A percentile compares a stretch with the other conserved stretches of the same genome.
phyloP scores from a whole-genome alignment of 92 coral and sea anemone species.

The Zoanthus sansibaricus region DNA sequence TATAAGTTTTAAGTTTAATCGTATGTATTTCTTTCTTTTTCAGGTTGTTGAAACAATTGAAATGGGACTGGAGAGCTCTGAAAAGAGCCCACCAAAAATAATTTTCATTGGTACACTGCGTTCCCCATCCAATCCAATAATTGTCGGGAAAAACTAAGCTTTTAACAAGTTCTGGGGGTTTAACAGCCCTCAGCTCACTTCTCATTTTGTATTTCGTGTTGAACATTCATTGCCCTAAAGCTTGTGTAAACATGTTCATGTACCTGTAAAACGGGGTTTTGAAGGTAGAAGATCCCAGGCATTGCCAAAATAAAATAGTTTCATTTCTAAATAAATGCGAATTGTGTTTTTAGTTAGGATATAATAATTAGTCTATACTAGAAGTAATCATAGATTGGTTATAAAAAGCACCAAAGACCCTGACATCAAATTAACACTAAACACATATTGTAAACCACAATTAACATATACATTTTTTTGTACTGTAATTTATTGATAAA shows the following conservation, averaged over 20 bases:
- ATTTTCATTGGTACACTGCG: conserved; percentile 4
- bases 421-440: too few species aligned
- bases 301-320: conserved; percentile 3
- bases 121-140: not conserved
- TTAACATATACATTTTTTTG: too few species aligned
- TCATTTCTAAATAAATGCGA: conserved; percentile 1
- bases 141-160: conserved; percentile 11
- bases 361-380: too few species aligned
- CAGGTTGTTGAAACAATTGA: conserved; percentile 8
- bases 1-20: too few species aligned
- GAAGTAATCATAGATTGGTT: too few species aligned
- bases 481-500: too few species aligned
- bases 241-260: conserved; percentile 13
- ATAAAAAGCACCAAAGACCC: too few species aligned
- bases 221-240: not conserved
- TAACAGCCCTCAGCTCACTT: not conserved
- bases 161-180: not conserved
- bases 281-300: not conserved
- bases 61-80: not conserved
- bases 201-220: not conserved
- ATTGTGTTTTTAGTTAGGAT: not conserved
- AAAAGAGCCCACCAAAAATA: conserved; percentile 9
- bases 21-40: not conserved
- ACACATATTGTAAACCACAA: too few species aligned
- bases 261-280: conserved; percentile 6